Conservation (phyloP, 2,888 invertebrate species). For the Nematopogon swammerdamellus region DNA sequence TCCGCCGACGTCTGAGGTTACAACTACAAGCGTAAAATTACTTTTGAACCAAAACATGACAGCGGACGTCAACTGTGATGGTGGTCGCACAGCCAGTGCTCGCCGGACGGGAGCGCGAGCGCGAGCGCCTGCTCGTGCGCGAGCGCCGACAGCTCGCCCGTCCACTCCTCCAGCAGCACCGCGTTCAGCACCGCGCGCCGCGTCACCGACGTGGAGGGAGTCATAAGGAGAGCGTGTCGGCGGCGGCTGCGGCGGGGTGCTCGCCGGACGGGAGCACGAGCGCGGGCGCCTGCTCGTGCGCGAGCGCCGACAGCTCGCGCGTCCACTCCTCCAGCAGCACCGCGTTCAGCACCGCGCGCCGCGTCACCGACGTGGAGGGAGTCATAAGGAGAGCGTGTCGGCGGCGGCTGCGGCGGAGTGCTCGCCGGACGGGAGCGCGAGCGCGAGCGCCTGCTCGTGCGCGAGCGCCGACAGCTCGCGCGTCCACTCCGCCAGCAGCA, state of each 20-base stretch:
- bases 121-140: slow-evolving; percentile 87
- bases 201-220: slow-evolving; percentile 58
- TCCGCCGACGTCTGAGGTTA: no score
- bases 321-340: slow-evolving; percentile 93
- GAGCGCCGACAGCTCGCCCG: slow-evolving; percentile 91
- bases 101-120: slow-evolving; percentile 18
- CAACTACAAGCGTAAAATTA: no score
- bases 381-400: no score
- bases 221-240: no score
- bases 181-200: slow-evolving; percentile 56
- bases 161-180: slow-evolving; percentile 91
- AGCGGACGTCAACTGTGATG: no score
- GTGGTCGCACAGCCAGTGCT: no score
- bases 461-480: slow-evolving; percentile 93
- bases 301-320: slow-evolving; percentile 90
- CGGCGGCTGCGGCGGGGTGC: not conserved
- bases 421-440: slow-evolving; percentile 18
- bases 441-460: slow-evolving; percentile 81
- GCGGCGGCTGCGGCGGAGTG: not conserved
- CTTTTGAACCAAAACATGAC: no score
- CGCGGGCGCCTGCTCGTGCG: slow-evolving; percentile 84
- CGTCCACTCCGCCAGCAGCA: slow-evolving; percentile 92
- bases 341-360: slow-evolving; percentile 56
- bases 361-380: slow-evolving; percentile 57
- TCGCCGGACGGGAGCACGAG: slow-evolving; percentile 18